phyloP scores from a whole-genome alignment of 2,113 vertebrate species.

The Sialia sialis region DNA sequence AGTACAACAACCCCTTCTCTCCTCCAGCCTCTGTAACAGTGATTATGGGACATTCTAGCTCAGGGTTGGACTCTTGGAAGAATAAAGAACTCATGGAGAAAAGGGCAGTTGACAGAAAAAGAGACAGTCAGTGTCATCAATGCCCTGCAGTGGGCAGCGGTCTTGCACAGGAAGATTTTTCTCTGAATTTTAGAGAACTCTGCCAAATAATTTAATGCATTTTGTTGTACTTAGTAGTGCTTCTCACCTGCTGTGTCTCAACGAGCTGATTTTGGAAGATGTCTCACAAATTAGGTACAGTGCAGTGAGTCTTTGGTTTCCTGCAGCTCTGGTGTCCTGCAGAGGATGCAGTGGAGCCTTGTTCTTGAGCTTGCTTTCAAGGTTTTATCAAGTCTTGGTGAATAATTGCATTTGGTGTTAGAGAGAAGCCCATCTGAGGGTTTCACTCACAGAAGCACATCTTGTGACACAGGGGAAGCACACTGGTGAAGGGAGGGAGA shows the following conservation, averaged over 20 bases:
- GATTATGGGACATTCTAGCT: neutral
- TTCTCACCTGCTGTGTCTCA: neutral
- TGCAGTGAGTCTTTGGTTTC: neutral
- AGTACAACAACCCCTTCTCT: neutral
- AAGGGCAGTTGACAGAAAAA: neutral
- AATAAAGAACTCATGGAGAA: neutral
- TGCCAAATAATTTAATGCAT: neutral
- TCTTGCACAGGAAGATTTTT: neutral
- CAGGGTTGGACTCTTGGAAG: neutral
- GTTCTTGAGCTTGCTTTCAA: neutral
- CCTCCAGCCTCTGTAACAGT: neutral
- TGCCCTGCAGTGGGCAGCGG: neutral
- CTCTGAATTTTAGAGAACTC: neutral
- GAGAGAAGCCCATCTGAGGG: neutral
- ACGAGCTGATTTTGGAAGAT: neutral
- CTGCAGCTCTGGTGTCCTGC: neutral
- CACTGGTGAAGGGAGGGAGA: neutral
- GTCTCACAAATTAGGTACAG: slow-evolving; percentile 2
- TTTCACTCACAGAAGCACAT: neutral
- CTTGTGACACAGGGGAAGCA: neutral
- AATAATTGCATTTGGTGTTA: neutral
- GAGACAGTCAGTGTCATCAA: neutral
- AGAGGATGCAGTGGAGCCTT: neutral
- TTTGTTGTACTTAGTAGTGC: neutral
- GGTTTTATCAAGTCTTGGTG: neutral